A percentile compares a stretch with the other conserved stretches of the same genome.
phyloP scores from a whole-genome alignment of 2,113 vertebrate species.

The Triplophysa siluroides region DNA sequence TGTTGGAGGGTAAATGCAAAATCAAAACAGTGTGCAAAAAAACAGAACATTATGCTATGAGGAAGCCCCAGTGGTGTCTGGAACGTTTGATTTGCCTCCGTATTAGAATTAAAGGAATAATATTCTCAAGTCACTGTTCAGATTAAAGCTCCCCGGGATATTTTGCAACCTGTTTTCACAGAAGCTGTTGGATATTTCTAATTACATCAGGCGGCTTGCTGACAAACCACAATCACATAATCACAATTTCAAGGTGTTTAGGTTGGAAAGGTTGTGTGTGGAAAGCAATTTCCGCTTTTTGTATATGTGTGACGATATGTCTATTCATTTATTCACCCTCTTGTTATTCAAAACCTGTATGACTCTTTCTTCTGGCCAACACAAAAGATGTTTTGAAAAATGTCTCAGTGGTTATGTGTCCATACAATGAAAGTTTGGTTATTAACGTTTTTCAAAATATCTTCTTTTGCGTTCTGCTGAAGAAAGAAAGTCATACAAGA shows the following conservation, averaged over 20 bases:
- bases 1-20: slow-evolving; percentile 14
- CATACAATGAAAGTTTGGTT: too few relatives aligned
- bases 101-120: slow-evolving; percentile 9
- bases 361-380: too few relatives aligned
- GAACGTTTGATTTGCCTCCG: slow-evolving; percentile 8
- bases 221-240: not conserved
- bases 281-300: too few relatives aligned
- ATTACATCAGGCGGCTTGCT: not conserved
- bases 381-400: too few relatives aligned
- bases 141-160: not conserved
- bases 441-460: too few relatives aligned
- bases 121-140: slow-evolving; percentile 2
- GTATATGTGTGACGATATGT: not conserved
- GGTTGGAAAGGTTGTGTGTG: not conserved
- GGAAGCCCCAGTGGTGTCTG: not conserved
- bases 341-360: too few relatives aligned
- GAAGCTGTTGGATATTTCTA: not conserved
- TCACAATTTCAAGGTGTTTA: not conserved
- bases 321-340: too few relatives aligned
- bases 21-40: not conserved
- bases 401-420: too few relatives aligned
- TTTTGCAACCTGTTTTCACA: not conserved
- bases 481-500: too few relatives aligned
- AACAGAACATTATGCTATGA: not conserved
- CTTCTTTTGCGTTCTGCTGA: too few relatives aligned